phyloP scores from a whole-genome alignment of 37 sponge, comb jelly and placozoan species.

The Spongia lamella region DNA sequence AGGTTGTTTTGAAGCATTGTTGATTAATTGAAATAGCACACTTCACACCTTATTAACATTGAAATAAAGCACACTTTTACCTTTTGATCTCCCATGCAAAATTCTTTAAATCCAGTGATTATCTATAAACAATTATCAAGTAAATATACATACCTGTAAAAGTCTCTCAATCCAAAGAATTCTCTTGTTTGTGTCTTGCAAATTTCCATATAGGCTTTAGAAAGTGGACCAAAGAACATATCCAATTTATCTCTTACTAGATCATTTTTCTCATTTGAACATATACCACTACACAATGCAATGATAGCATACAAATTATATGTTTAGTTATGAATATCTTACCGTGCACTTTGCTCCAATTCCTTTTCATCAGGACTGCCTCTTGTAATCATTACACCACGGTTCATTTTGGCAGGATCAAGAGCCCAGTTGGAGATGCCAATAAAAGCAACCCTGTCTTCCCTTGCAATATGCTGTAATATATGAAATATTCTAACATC shows the following conservation, averaged over 20 bases:
- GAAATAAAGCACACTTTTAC: too few species aligned
- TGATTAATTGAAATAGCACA: too few species aligned
- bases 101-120: constrained; percentile 93
- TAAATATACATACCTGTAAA: constrained; percentile 45
- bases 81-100: constrained; percentile 88
- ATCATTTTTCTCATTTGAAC: constrained; percentile 50
- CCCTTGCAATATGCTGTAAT: constrained; percentile 46
- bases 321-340: not conserved
- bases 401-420: constrained; percentile 99
- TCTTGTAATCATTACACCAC: constrained; percentile 92
- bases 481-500: too few species aligned
- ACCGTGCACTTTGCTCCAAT: constrained; percentile 72
- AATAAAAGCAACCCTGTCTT: constrained; percentile 87
- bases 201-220: constrained; percentile 48
- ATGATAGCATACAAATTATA: not conserved
- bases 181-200: constrained; percentile 18
- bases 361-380: constrained; percentile 77
- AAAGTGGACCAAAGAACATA: constrained; percentile 33
- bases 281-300: constrained; percentile 37
- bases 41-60: too few species aligned
- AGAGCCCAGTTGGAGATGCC: constrained; percentile 99
- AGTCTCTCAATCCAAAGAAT: constrained; percentile 82
- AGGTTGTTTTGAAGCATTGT: too few species aligned
- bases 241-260: constrained; percentile 36
- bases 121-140: constrained; percentile 24